Percentiles rank a stretch among this genome's conserved stretches.
Evolutionary conservation across 1,140 invertebrate genomes (phyloP).

Genomic region (Myzus persicae): DNA sequence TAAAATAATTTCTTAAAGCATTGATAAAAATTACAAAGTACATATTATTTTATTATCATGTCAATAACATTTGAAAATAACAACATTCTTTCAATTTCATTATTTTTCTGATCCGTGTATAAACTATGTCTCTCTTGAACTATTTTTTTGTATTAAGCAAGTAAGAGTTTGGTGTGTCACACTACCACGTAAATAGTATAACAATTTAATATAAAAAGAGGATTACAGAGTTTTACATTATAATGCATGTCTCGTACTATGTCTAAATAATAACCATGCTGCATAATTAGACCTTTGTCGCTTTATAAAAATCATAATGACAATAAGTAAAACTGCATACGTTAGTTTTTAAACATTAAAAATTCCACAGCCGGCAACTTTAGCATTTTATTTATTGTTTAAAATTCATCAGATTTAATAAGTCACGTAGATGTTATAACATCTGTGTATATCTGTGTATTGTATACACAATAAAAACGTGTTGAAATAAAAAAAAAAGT

Average conservation of each 20-base stretch:
- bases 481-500: slow-evolving; percentile 25
- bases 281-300: slow-evolving; percentile 24
- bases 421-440: slow-evolving; percentile 38
- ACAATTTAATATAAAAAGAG: not conserved
- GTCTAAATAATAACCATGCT: not conserved
- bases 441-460: too few species aligned
- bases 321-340: not conserved
- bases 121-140: not conserved
- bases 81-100: not conserved
- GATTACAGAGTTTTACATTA: not conserved
- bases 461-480: slow-evolving; percentile 7
- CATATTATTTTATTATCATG: not conserved
- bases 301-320: slow-evolving; percentile 14
- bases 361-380: not conserved
- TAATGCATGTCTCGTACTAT: not conserved
- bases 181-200: not conserved
- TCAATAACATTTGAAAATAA: not conserved
- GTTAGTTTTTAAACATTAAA: slow-evolving; percentile 17
- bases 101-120: not conserved
- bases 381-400: not conserved
- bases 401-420: slow-evolving; percentile 9
- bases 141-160: not conserved
- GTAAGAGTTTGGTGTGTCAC: not conserved
- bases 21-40: not conserved
- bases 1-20: not conserved